phyloP scores from a whole-genome alignment of 2,888 invertebrate genomes.

The Metalampra italica region DNA sequence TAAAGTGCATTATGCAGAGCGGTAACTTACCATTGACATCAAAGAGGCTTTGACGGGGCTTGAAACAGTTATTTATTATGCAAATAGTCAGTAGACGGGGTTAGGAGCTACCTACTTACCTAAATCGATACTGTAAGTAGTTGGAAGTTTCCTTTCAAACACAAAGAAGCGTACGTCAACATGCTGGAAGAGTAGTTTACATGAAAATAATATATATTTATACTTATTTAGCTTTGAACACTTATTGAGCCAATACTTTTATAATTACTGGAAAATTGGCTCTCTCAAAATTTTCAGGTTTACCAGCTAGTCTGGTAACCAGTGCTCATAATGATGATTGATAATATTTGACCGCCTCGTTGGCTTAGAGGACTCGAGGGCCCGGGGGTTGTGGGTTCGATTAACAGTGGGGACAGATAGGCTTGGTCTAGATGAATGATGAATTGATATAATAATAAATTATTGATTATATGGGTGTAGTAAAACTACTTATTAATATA shows the following conservation, averaged over 20 bases:
- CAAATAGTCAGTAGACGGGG: slow-evolving; percentile 12
- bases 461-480: too few relatives aligned
- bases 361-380: too few relatives aligned
- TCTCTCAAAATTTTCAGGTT: too few relatives aligned
- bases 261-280: too few relatives aligned
- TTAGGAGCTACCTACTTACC: slow-evolving; percentile 3
- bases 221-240: neutral
- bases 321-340: too few relatives aligned
- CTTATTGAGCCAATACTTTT: neutral
- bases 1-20: slow-evolving; percentile 4
- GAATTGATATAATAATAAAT: too few relatives aligned
- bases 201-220: neutral
- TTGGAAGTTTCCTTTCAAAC: slow-evolving; percentile 11
- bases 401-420: too few relatives aligned
- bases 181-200: neutral
- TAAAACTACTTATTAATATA: too few relatives aligned
- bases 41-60: slow-evolving; percentile 8
- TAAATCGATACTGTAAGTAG: slow-evolving; percentile 11
- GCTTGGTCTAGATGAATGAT: too few relatives aligned
- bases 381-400: too few relatives aligned
- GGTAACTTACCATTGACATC: slow-evolving; percentile 9
- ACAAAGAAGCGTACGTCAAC: slow-evolving; percentile 9
- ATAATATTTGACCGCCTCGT: too few relatives aligned
- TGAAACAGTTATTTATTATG: slow-evolving; percentile 15
- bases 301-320: too few relatives aligned